These are phyloP conservation scores for Brachypterus glaber DNA, from an alignment of 2,888 invertebrate genomes.

Conservation along the genomic window DNA sequence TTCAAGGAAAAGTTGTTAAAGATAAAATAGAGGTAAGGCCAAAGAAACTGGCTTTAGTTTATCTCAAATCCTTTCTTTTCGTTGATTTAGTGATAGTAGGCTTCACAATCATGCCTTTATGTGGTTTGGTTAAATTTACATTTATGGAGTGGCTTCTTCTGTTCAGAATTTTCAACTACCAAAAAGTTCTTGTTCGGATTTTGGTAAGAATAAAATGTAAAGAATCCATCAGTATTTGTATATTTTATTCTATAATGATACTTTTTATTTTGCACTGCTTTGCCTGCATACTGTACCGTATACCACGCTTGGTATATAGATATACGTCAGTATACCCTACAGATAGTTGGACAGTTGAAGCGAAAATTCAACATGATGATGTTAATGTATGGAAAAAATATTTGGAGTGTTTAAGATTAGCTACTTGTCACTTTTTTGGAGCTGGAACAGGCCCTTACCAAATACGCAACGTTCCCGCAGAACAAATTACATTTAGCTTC, in stretches of 20 bases:
- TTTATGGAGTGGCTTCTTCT: no score
- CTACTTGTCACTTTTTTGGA: slow-evolving; percentile 1
- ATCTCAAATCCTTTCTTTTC: no score
- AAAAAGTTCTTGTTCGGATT: no score
- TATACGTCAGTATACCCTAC: not conserved
- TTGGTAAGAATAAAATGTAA: no score
- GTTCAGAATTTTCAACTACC: no score
- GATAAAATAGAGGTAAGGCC: no score
- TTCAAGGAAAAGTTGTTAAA: no score
- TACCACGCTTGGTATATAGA: not conserved
- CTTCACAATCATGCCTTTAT: no score
- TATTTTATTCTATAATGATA: not conserved
- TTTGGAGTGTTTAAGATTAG: not conserved
- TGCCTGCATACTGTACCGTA: not conserved
- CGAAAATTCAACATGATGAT: not conserved
- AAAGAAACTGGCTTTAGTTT: no score
- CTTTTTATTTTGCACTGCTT: not conserved
- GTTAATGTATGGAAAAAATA: not conserved
- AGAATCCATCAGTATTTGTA: slow-evolving; percentile 1
- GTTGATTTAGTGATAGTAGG: no score
- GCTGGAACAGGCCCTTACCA: not conserved
- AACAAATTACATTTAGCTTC: not conserved
- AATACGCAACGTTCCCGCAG: not conserved
- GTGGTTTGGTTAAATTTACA: no score
- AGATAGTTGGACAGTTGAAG: not conserved